A percentile compares a stretch with the other conserved stretches of the same genome.
Conservation (phyloP, 2,888 invertebrate genomes). For the Machimus atricapillus region DNA sequence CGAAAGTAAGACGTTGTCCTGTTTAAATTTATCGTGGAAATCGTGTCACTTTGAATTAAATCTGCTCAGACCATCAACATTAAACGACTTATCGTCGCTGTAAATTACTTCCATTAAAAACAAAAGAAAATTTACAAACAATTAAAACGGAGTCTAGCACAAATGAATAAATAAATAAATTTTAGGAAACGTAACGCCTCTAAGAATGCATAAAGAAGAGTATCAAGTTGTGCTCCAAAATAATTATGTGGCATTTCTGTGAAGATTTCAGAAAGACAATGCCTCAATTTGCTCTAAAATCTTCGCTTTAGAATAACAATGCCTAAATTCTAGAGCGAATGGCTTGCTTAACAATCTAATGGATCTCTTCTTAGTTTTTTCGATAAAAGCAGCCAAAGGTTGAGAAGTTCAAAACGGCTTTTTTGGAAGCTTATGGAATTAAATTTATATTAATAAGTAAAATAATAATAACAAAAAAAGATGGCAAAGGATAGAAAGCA, state of each 20-base stretch:
- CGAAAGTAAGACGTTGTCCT: no score
- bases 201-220: not conserved
- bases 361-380: not conserved
- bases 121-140: not conserved
- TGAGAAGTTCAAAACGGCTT: not conserved
- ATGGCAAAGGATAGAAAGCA: no score
- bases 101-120: not conserved
- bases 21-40: no score
- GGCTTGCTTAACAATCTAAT: no score
- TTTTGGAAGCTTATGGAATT: not conserved
- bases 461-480: no score
- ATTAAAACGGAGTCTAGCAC: not conserved
- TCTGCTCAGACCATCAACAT: not conserved
- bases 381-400: not conserved
- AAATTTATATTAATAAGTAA: no score
- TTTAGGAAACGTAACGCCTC: not conserved
- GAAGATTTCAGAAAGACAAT: not conserved
- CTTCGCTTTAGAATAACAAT: not conserved
- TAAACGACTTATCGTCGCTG: not conserved
- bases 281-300: not conserved
- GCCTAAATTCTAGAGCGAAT: no score
- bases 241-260: not conserved
- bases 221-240: not conserved
- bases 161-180: not conserved
- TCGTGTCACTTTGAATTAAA: no score